These are phyloP conservation scores for Mythimna impura DNA, from an alignment of 2,888 invertebrate genomes.

Conservation along the genomic window DNA sequence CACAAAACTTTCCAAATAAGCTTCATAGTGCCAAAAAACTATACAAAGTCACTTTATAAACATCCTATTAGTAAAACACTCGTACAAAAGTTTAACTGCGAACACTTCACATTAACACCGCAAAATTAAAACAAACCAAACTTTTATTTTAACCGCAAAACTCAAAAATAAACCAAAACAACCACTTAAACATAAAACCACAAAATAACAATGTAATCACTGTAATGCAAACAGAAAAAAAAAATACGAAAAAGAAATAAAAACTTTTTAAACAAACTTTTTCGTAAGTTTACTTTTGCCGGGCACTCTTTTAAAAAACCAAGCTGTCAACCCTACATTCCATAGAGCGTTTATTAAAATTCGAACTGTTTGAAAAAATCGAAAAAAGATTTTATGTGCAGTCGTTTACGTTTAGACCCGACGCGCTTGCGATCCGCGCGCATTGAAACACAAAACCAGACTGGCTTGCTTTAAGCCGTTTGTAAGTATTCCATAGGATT, in stretches of 20 bases:
- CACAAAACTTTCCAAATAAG: constrained; percentile 85
- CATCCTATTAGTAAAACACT: constrained; percentile 71
- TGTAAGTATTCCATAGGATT: constrained; percentile 89
- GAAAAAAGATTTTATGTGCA: constrained; percentile 79
- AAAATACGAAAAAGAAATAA: constrained; percentile 66
- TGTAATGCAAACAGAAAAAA: constrained; percentile 72
- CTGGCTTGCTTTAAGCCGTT: constrained; percentile 87
- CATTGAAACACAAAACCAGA: constrained; percentile 88
- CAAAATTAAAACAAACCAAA: constrained; percentile 70
- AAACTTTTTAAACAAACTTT: constrained; percentile 82
- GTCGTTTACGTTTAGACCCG: constrained; percentile 69
- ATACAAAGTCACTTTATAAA: constrained; percentile 72
- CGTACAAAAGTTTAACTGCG: constrained; percentile 69
- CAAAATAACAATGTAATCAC: constrained; percentile 82
- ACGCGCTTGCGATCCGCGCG: constrained; percentile 85
- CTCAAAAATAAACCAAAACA: constrained; percentile 74
- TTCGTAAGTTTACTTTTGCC: constrained; percentile 72
- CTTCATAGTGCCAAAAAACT: constrained; percentile 82
- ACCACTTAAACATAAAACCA: constrained; percentile 77
- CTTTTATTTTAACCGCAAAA: constrained; percentile 65
- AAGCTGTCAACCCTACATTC: constrained; percentile 70
- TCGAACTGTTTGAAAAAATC: constrained; percentile 77
- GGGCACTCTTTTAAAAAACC: constrained; percentile 71
- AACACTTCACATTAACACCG: constrained; percentile 76
- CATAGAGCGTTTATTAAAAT: constrained; percentile 66